These are phyloP conservation scores for Microcebus murinus DNA, from an alignment of 2,113 vertebrate genomes.

Conservation along the genomic window DNA sequence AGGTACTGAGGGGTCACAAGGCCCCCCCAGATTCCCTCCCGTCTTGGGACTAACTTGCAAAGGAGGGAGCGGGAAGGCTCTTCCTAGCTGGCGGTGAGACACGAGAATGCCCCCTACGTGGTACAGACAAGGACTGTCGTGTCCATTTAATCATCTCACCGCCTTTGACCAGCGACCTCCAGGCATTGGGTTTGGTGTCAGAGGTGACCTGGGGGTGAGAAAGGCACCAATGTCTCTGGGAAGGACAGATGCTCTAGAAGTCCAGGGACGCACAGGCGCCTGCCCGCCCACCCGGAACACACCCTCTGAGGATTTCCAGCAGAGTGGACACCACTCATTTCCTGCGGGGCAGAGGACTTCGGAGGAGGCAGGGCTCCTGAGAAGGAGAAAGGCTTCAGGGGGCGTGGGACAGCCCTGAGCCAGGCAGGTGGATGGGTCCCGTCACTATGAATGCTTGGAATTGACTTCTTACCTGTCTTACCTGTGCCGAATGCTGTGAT, in stretches of 20 bases:
- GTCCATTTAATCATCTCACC: neutral
- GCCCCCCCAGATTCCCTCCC: neutral
- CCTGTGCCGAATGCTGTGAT: neutral
- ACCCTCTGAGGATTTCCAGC: neutral
- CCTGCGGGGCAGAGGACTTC: neutral
- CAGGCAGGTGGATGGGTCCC: neutral
- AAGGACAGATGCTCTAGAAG: neutral
- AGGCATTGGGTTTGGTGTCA: too few species aligned
- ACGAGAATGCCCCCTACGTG: neutral
- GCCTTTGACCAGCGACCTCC: neutral
- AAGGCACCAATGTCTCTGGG: neutral
- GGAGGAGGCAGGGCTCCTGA: neutral
- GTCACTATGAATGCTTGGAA: neutral
- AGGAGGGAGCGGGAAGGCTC: neutral
- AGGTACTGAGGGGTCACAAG: neutral
- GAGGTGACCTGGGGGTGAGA: neutral
- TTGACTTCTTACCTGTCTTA: neutral
- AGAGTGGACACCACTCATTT: neutral
- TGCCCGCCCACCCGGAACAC: neutral
- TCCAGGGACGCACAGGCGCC: neutral
- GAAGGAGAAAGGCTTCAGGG: neutral
- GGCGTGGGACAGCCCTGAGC: neutral
- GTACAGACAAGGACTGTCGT: neutral
- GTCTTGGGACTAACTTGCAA: neutral
- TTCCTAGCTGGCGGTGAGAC: neutral